Percentiles rank a stretch among this genome's conserved stretches.
Evolutionary conservation across 2,113 vertebrate genomes (phyloP).

Genomic region (Pimephales promelas): DNA sequence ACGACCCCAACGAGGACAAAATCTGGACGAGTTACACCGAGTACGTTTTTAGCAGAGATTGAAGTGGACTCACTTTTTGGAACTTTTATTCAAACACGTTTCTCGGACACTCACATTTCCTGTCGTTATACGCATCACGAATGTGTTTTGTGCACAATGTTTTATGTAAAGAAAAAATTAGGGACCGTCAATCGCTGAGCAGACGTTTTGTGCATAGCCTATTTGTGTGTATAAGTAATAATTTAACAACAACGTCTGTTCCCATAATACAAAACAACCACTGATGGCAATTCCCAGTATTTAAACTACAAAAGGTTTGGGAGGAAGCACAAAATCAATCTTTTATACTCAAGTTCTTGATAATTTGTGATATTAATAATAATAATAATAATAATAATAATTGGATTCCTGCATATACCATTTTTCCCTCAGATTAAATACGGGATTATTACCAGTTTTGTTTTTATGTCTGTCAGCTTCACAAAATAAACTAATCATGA

Average conservation of each 20-base stretch:
- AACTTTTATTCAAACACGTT: background rate
- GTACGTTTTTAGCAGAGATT: slow-evolving; percentile 90
- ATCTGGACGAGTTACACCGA: slow-evolving; percentile 99
- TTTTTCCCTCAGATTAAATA: background rate
- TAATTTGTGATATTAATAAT: slow-evolving; percentile 5
- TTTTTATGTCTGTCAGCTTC: slow-evolving; percentile 22
- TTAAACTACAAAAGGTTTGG: too few species aligned
- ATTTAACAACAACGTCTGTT: background rate
- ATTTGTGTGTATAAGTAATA: slow-evolving; percentile 16
- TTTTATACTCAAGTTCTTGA: background rate
- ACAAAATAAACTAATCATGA: slow-evolving; percentile 51
- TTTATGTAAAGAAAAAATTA: background rate
- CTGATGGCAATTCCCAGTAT: too few species aligned
- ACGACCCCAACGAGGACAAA: slow-evolving; percentile 92
- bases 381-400: too few species aligned
- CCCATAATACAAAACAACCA: background rate
- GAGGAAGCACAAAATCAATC: background rate
- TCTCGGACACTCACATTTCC: background rate
- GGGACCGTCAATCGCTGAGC: background rate
- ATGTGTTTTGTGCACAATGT: slow-evolving; percentile 1
- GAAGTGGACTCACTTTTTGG: slow-evolving; percentile 52
- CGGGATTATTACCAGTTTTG: background rate
- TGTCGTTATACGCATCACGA: slow-evolving; percentile 12
- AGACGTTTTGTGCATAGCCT: background rate
- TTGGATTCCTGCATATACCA: background rate